Evolutionary conservation across 2,797 vertebrate species (phyloP).

Genomic region (Micromesistius poutassou): DNA sequence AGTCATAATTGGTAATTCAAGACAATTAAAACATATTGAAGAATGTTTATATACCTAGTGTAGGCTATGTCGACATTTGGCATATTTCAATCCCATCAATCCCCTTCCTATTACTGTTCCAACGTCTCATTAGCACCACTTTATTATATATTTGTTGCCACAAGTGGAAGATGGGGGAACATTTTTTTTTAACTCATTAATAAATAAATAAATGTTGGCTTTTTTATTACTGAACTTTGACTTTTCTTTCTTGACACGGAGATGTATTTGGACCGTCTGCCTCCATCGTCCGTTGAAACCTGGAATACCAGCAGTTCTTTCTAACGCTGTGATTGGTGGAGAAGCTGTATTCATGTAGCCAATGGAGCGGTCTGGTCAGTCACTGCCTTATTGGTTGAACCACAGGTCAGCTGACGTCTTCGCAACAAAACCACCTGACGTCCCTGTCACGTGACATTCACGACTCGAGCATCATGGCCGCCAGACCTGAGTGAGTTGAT

Average conservation of each 20-base stretch:
- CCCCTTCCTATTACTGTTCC: no score
- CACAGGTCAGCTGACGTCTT: conserved; percentile 30
- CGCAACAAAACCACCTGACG: conserved; percentile 38
- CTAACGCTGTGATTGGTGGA: conserved; percentile 48
- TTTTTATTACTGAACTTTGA: no score
- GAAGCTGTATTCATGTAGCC: conserved; percentile 36
- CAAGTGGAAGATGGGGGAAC: background rate
- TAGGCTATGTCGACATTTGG: no score
- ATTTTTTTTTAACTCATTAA: background rate
- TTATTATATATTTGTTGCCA: no score
- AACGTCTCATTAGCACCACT: no score
- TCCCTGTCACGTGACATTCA: conserved; percentile 64
- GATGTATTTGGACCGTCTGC: conserved; percentile 1
- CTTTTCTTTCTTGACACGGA: conserved; percentile 20
- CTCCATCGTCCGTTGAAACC: conserved; percentile 34
- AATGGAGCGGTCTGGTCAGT: background rate
- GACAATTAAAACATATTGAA: background rate
- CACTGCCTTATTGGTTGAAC: background rate
- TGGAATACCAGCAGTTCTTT: conserved; percentile 42
- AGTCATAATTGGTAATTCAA: background rate
- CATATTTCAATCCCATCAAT: no score
- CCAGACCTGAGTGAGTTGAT: conserved; percentile 67
- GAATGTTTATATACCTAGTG: background rate
- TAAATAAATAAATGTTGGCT: background rate
- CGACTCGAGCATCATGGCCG: conserved; percentile 64